Evolutionary conservation across 1,140 invertebrate species (phyloP), one percentile per base, ranked within the genome.

Genomic region (Drosophila asahinai): DNA sequence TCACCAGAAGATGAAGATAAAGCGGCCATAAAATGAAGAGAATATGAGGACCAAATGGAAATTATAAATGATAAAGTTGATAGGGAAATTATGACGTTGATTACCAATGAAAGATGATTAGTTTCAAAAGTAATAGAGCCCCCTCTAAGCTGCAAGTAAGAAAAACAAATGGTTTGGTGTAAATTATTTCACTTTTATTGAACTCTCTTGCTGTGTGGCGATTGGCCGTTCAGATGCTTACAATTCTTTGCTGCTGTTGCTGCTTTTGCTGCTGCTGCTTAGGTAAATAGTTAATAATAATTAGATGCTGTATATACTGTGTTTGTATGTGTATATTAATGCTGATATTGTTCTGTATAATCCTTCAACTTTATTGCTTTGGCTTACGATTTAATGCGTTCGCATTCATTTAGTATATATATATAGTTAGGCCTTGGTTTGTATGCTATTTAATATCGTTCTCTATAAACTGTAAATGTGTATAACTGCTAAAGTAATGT

Each of bases 121-220:
- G 33, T 36, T 36, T 36, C 9, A 11, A 36, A 36, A 36, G 30
- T 33, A 33, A 33, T 33, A 33, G 8, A 33, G 8, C 30, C 8
- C 33, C 33, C 33, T 11, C 3, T 11, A 11, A 36, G 33, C 33
- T 36, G 33, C 11, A 36, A 11, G 2, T 36, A 30, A 49, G 19
- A 25, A n/a, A 49, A 33, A 58, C 48, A 2, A 49, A 2, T 25
- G 49, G 60, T 62, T 54, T 81, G 75, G 83, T 87, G 84, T 89
- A 89, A 89, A 89, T 89, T 83, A 89, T 89, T 89, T 81, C 71
- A 61, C 55, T 74, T 89, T 89, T 89, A 89, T 89, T 89, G 81
- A 87, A 87, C 74, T 82, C 73, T 64, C 49, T 67, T 58, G 66
- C 70, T 49, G n/a, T 57, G 67, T 30, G 70, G 55, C 67, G 66